These are phyloP conservation scores for Scortum barcoo DNA, from an alignment of 2,113 vertebrate genomes.

Conservation along the genomic window DNA sequence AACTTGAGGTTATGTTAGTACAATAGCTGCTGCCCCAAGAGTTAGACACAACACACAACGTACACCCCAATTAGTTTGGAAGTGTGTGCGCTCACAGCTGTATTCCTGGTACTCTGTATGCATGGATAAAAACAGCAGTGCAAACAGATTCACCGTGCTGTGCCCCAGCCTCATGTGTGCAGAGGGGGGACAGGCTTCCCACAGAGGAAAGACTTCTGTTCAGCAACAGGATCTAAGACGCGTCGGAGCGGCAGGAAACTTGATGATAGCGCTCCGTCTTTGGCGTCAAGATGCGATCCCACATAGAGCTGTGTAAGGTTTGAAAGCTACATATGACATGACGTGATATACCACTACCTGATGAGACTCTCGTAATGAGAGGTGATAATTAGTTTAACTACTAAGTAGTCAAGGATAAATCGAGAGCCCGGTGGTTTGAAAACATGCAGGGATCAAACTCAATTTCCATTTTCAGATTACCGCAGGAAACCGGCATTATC, in stretches of 20 bases:
- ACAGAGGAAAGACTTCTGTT: slow-evolving; percentile 34
- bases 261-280: slow-evolving; percentile 13
- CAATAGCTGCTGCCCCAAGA: slow-evolving; percentile 21
- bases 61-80: slow-evolving; percentile 46
- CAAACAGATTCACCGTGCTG: slow-evolving; percentile 40
- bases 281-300: slow-evolving; percentile 1
- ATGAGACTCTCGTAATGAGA: neutral
- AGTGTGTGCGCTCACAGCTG: slow-evolving; percentile 36
- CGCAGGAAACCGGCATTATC: neutral
- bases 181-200: slow-evolving; percentile 32
- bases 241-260: neutral
- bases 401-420: slow-evolving; percentile 8
- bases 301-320: neutral
- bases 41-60: slow-evolving; percentile 13
- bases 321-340: neutral
- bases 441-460: neutral
- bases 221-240: slow-evolving; percentile 27
- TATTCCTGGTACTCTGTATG: slow-evolving; percentile 29
- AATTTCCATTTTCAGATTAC: slow-evolving; percentile 28
- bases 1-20: slow-evolving; percentile 37
- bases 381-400: slow-evolving; percentile 13
- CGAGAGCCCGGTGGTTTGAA: neutral
- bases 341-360: neutral
- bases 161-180: slow-evolving; percentile 11
- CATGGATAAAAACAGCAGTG: slow-evolving; percentile 39